These are phyloP conservation scores for Blastomussa wellsi DNA, from an alignment of 92 coral and sea anemone genomes.

Conservation along the genomic window DNA sequence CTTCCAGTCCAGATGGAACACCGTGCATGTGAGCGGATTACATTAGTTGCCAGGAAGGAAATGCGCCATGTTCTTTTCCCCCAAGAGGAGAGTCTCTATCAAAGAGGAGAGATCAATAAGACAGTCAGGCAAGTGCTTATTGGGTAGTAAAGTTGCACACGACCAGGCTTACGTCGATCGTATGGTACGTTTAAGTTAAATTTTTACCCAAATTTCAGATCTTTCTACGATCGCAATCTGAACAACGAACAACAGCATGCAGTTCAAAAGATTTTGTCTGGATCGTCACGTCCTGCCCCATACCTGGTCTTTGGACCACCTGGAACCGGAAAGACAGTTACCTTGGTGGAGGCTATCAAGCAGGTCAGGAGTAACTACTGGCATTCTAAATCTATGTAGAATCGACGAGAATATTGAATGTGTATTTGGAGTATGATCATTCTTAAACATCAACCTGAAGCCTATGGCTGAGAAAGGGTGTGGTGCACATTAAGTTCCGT, in stretches of 20 bases:
- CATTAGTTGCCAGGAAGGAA: conserved; percentile 26
- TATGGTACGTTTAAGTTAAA: not conserved
- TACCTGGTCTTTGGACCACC: conserved; percentile 75
- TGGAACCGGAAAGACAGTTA: conserved; percentile 77
- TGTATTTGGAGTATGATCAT: too few species aligned
- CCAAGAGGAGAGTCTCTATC: conserved; percentile 25
- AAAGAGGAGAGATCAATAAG: conserved; percentile 4
- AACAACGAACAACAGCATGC: conserved; percentile 78
- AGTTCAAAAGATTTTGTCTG: conserved; percentile 69
- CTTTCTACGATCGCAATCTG: conserved; percentile 56
- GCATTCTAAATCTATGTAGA: not conserved
- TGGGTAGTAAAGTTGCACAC: not conserved
- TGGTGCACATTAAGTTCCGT: too few species aligned
- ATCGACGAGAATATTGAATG: too few species aligned
- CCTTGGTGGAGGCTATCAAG: conserved; percentile 79
- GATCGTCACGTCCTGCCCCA: conserved; percentile 73
- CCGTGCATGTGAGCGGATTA: conserved; percentile 53
- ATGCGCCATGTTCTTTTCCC: conserved; percentile 65
- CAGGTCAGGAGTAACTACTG: conserved; percentile 46
- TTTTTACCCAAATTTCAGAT: conserved; percentile 15
- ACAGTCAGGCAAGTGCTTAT: conserved; percentile 29
- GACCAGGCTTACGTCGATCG: not conserved
- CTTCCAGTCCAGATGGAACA: conserved; percentile 71
- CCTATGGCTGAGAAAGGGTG: not conserved
- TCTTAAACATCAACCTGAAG: not conserved